These are phyloP conservation scores for Seira musarum DNA, from an alignment of 2,888 invertebrate species.

Conservation along the genomic window DNA sequence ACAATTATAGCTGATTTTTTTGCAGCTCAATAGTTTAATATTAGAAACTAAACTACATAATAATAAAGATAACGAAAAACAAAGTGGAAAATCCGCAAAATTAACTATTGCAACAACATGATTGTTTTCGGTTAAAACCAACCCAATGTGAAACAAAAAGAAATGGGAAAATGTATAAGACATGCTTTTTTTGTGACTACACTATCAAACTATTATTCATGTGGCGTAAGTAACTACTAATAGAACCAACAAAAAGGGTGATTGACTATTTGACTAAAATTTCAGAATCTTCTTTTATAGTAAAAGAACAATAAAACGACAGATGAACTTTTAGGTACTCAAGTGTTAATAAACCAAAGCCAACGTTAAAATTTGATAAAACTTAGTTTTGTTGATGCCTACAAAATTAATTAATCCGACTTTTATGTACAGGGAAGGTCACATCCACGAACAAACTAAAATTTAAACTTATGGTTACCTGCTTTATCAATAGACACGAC, in stretches of 20 bases:
- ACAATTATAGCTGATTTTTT: conserved; percentile 39
- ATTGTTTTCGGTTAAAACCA: not conserved
- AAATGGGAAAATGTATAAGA: not conserved
- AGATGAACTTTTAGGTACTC: not conserved
- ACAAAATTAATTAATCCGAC: too few species aligned
- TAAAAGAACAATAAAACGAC: too few species aligned
- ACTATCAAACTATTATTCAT: not conserved
- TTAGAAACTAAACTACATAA: conserved; percentile 6
- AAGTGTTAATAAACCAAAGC: not conserved
- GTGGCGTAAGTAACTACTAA: too few species aligned
- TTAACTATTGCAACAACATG: not conserved
- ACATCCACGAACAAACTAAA: not conserved
- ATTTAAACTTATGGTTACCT: too few species aligned
- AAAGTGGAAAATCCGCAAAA: too few species aligned
- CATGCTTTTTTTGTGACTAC: not conserved
- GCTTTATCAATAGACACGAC: too few species aligned
- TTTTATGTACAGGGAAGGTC: not conserved
- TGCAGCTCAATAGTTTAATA: conserved; percentile 26
- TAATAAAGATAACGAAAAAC: too few species aligned
- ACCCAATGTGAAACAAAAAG: not conserved
- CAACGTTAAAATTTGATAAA: not conserved
- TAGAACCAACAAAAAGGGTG: not conserved
- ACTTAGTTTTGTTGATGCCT: too few species aligned
- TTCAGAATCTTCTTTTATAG: not conserved
- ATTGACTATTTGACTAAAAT: not conserved